phyloP scores from a whole-genome alignment of 2,113 vertebrate species.

The Leucosticte australis region DNA sequence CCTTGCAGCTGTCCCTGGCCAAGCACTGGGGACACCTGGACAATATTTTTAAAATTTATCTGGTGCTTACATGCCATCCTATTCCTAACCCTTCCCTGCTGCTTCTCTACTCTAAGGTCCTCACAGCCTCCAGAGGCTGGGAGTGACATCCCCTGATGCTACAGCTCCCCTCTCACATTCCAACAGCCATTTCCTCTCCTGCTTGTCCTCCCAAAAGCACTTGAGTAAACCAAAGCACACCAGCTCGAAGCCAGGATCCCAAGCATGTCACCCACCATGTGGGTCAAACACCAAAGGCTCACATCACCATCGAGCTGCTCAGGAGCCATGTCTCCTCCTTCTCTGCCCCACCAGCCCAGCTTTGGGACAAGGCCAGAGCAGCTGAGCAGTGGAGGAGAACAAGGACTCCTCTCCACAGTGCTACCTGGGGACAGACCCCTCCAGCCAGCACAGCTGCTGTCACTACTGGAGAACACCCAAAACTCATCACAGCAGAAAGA shows the following conservation, averaged over 20 bases:
- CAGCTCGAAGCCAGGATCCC: not conserved
- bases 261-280: not conserved
- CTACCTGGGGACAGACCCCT: not conserved
- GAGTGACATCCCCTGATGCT: not conserved
- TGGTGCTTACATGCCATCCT: not conserved
- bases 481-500: not conserved
- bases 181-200: not conserved
- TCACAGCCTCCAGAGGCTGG: not conserved
- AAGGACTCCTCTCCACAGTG: not conserved
- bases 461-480: not conserved
- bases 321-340: not conserved
- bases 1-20: not conserved
- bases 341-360: not conserved
- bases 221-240: not conserved
- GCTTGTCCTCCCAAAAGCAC: not conserved
- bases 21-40: not conserved
- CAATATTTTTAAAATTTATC: not conserved
- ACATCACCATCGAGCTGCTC: rapidly evolving
- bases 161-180: not conserved
- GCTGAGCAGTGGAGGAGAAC: not conserved
- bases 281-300: not conserved
- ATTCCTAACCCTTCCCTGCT: not conserved
- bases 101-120: not conserved
- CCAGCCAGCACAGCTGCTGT: not conserved
- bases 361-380: not conserved